Evolutionary conservation across 2,888 invertebrate genomes (phyloP).

Genomic region (Oligia fasciuncula): DNA sequence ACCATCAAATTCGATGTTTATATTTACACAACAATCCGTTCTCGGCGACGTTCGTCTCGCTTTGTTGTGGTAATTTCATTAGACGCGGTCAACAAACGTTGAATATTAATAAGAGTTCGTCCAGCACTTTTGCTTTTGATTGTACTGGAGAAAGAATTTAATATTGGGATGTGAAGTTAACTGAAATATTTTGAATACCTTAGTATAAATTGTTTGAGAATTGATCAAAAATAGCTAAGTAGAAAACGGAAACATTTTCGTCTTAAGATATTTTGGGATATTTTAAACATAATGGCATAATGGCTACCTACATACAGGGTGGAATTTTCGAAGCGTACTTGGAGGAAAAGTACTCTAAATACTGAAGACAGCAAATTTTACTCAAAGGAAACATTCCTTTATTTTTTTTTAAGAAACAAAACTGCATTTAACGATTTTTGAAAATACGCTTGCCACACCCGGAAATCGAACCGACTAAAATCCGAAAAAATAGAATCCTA

Average conservation of each 20-base stretch:
- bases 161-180: constrained; percentile 39
- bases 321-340: too few relatives aligned
- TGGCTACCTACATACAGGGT: too few relatives aligned
- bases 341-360: too few relatives aligned
- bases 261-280: neutral
- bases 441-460: too few relatives aligned
- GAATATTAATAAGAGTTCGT: constrained; percentile 84
- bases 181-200: constrained; percentile 48
- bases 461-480: too few relatives aligned
- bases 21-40: constrained; percentile 86
- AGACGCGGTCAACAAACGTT: constrained; percentile 80
- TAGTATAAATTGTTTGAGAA: constrained; percentile 7
- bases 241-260: neutral
- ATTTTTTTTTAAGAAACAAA: too few relatives aligned
- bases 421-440: too few relatives aligned
- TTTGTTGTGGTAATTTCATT: constrained; percentile 89
- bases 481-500: too few relatives aligned
- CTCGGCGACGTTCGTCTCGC: constrained; percentile 70
- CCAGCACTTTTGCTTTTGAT: constrained; percentile 75
- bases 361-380: too few relatives aligned
- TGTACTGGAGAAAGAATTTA: constrained; percentile 58
- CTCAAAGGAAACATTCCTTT: too few relatives aligned
- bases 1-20: constrained; percentile 85
- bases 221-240: constrained; percentile 4
- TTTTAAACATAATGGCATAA: neutral